Base-by-base conservation (phyloP, 2,113 vertebrate species). In the Artemisiospiza belli region DNA sequence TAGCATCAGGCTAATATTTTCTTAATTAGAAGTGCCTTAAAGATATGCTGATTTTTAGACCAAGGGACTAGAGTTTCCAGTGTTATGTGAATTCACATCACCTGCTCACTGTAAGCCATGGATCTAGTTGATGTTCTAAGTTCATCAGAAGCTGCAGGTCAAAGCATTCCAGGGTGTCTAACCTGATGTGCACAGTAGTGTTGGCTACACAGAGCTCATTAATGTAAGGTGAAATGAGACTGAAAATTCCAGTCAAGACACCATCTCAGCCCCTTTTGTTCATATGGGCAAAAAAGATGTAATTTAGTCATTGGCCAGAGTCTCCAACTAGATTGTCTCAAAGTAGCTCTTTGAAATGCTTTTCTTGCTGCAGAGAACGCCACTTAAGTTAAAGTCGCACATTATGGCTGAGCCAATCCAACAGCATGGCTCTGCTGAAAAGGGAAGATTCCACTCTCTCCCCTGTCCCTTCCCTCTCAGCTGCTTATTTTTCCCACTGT, bases 301-400 rank as follows among this genome's bases (percentile, higher is more conserved):
- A 12, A 10, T 33, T 69, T 12, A 7, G 43, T 69, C 11, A 14
- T 17, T 64, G 17, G 5, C 28, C n/a, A 31, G 8, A 37, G 21
- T 61, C 20, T 83, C 22, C 14, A 62, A 28, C 12, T 9, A 58
- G n/a, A 31, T 62, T 47, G 22, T 75, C 37, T 73, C n/a, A 2
- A 5, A 37, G 23, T 70, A 39, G 37, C 43, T 87, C 4, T 89
- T 88, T 15, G 72, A 37, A 61, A 52, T 86, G 23, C 8, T 31
- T 73, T 95, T 68, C 41, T 73, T 83, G 30, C 35, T 69, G 37
- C 44, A 54, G 54, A 85, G 49, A 82, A 13, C 35, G 15, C 33
- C 54, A 0, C 6, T 31, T 51, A 24, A 43, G 8, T 52, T 58
- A 2, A 70, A 66, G n/a, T 41, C 2, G 2, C 23, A 4, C 10